Evolutionary conservation across 2,888 invertebrate species (phyloP), one percentile per base, ranked within the genome.

Genomic region (Pseudococcus viburni): DNA sequence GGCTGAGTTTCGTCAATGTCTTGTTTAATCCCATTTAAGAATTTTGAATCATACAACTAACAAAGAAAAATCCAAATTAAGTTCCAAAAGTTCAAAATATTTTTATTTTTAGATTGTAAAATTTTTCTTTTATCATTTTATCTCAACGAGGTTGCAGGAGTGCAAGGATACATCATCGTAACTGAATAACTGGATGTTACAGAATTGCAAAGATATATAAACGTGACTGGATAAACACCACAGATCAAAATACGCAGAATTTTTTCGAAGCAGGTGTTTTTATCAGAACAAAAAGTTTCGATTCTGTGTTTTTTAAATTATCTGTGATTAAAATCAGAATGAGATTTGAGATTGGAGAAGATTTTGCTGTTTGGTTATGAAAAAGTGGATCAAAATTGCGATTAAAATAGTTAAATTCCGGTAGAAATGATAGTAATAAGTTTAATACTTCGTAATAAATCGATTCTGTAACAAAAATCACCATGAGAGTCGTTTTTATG

Each of bases 401-500:
- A 1, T 73, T 11, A 4, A 22, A 22, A 64, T 9, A 9, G 19
- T 46, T 46, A n/a, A 83, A 83, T 42, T 83, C 22, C 33, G 12
- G 11, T 19, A 3, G 33, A 4, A 83, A 83, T 83, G 80, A 83
- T 83, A 46, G 19, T 17, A 4, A n/a, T 11, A 9, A 46, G 0
- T 9, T 46, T 46, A 12, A 46, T 46, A 22, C 19, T 19, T 46
- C 19, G 19, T 11, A 15, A 83, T 83, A 46, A 19, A 46, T 46
- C 46, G 19, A 19, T 83, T 46, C 19, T 83, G 11, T 83, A 83
- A 46, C 22, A 83, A 46, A 46, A 46, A 73, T 51, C 39, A 94
- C 91, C 89, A 96, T 96, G 96, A 96, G 95, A 92, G 94, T 94
- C 68, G 96, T 96, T 88, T 94, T 99, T 90, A 99, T 99, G 99